Evolutionary conservation across 2,797 vertebrate genomes (phyloP), one percentile per base, ranked within the genome.

Genomic region (Tiaroga cobitis): DNA sequence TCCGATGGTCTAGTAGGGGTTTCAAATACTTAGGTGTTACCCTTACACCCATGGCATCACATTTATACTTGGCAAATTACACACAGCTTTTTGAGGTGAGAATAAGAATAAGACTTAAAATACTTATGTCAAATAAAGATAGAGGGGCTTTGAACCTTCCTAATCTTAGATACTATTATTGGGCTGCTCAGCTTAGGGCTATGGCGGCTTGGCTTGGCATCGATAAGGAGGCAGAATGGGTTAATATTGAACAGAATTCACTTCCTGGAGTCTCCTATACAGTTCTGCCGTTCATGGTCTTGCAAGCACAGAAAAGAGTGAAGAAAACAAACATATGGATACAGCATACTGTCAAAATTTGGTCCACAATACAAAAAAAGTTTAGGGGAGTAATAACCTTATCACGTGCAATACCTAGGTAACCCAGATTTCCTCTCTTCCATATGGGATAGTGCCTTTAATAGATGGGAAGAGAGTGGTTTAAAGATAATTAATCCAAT

Each of bases 231-330:
- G 51, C 21, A 76, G 51, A 39, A 76, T 39, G 51, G 74, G 32
- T 56, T 5, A 76, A 24, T n/a, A 56, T 37, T 56, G 74, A 76
- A 37, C 74, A 56, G 51, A 59, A 59, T n/a, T 76, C 32, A 39
- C 21, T n/a, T 59, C 51, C 51, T 76, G 51, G 21, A 59, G 43
- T 73, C 8, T 49, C 70, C 19, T 16, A n/a, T n/a, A n/a, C n/a
- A 19, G 70, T 72, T 46, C 41, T 46, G n/a, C 70, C 11, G 26
- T 46, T 72, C 3, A 46, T 72, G 39, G 41, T 9, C 9, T 41
- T 41, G 39, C 39, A 41, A 9, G 8, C 39, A 41, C 39, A 41
- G 39, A 41, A 41, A 9, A 21, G 2, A 41, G 37, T 69, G 10
- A 70, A 68, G 9, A 70, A n/a, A n/a, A 70, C 10, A 68, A 37